Percentiles rank a stretch among this genome's conserved stretches.
phyloP scores from a whole-genome alignment of 2,888 invertebrate species.

The Athripsodes cinereus region DNA sequence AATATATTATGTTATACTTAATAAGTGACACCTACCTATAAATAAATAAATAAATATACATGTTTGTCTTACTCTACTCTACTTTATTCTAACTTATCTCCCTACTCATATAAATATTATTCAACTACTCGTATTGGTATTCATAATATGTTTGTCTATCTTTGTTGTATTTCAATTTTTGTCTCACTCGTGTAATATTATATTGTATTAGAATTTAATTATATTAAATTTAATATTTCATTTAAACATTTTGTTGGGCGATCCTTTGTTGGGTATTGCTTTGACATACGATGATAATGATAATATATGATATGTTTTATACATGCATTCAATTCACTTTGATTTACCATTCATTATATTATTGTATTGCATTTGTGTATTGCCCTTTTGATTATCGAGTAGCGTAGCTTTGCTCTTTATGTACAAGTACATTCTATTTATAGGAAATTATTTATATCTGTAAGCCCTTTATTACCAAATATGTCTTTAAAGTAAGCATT shows the following conservation, averaged over 20 bases:
- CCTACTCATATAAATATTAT: conserved; percentile 4
- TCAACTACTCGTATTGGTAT: conserved; percentile 7
- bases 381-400: conserved; percentile 25
- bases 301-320: conserved; percentile 18
- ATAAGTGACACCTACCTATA: no score
- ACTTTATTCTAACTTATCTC: conserved; percentile 25
- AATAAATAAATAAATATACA: no score
- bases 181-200: conserved; percentile 26
- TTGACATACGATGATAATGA: conserved; percentile 11
- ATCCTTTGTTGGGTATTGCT: no score
- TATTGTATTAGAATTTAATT: no score
- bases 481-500: conserved; percentile 13
- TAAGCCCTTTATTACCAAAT: conserved; percentile 13
- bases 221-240: no score
- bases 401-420: conserved; percentile 25
- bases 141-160: conserved; percentile 27
- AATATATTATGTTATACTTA: no score
- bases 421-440: conserved; percentile 17
- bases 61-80: no score
- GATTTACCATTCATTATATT: conserved; percentile 17
- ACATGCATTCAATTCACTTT: conserved; percentile 21
- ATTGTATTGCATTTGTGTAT: conserved; percentile 10
- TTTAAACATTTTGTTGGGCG: no score
- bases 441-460: conserved; percentile 9
- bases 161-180: conserved; percentile 28